These are phyloP conservation scores for Anthrax anthrax DNA, from an alignment of 2,888 invertebrate species.

Conservation along the genomic window DNA sequence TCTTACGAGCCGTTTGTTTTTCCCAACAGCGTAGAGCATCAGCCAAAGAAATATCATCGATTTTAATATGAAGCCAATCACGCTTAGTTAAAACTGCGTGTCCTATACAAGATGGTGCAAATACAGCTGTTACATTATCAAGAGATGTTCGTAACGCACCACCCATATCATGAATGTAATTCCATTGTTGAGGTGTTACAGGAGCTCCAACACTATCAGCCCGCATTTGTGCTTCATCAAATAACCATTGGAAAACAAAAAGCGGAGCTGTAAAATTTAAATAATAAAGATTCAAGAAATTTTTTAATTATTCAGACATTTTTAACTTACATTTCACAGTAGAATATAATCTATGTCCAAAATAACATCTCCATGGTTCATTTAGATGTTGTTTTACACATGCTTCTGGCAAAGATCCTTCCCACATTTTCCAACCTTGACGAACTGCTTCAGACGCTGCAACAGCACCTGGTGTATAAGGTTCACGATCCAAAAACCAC, in stretches of 20 bases:
- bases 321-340: slow-evolving; percentile 54
- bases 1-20: slow-evolving; percentile 22
- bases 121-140: slow-evolving; percentile 72
- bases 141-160: slow-evolving; percentile 68
- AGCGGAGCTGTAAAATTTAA: slow-evolving; percentile 47
- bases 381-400: slow-evolving; percentile 53
- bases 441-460: slow-evolving; percentile 52
- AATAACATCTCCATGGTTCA: slow-evolving; percentile 85
- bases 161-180: slow-evolving; percentile 83
- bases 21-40: slow-evolving; percentile 86
- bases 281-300: neutral
- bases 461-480: slow-evolving; percentile 48
- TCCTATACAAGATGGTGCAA: slow-evolving; percentile 86
- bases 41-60: slow-evolving; percentile 70
- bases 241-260: slow-evolving; percentile 89
- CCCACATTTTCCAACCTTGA: slow-evolving; percentile 64
- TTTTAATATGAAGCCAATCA: slow-evolving; percentile 75
- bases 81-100: slow-evolving; percentile 77
- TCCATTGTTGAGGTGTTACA: slow-evolving; percentile 81
- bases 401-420: slow-evolving; percentile 61
- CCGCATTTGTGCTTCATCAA: slow-evolving; percentile 88
- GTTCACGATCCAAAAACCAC: slow-evolving; percentile 84
- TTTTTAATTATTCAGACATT: neutral
- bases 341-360: slow-evolving; percentile 78
- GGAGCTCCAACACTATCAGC: slow-evolving; percentile 85